Base-by-base conservation (phyloP, 2,113 vertebrate genomes). In the Dermatemys mawii region DNA sequence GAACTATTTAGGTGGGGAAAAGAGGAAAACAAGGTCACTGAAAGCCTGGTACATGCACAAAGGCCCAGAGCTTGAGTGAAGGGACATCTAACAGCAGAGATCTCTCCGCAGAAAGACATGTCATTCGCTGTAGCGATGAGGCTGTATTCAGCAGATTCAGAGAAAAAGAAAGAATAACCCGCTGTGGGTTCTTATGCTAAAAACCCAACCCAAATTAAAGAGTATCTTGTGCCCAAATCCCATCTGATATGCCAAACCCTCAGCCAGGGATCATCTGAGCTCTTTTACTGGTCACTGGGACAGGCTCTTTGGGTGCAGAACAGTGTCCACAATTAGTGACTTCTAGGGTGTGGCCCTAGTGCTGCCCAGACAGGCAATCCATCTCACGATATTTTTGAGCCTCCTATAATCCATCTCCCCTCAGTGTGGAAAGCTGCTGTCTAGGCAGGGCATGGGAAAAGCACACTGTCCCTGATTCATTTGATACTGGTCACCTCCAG, bases 1-100 rank as follows among this genome's bases (percentile, higher is more conserved):
- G 91, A 89, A 80, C 88, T 92, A 87, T 41, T 53, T 95, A 93
- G 90, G 90, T 95, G 96, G 95, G 91, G 96, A 94, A 57, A 93
- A n/a, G 91, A 96, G 3, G 91, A 97, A 96, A 88, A 49, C 2
- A 1, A 83, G 86, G 81, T 57, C 78, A 93, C 9, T 93, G 95
- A 93, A 93, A 75, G 94, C 81, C 2, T 83, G 81, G 78, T 63
- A 83, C 17, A 24, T 49, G 87, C 95, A 83, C 55, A 89, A 29
- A 27, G n/a, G 73, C 83, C 13, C n/a, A 11, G 91, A 86, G 83
- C 63, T 8, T 38, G 79, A 55, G 73, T 63, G 48, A 92, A 67
- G 48, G 81, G 92, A 16, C 81, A 88, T 53, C 32, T 90, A 90
- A 97, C 94, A 95, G 84, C 96, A 81, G 70, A 95, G 78, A 86